Base-by-base conservation (phyloP, 2,113 vertebrate species). In the Struthio camelus region DNA sequence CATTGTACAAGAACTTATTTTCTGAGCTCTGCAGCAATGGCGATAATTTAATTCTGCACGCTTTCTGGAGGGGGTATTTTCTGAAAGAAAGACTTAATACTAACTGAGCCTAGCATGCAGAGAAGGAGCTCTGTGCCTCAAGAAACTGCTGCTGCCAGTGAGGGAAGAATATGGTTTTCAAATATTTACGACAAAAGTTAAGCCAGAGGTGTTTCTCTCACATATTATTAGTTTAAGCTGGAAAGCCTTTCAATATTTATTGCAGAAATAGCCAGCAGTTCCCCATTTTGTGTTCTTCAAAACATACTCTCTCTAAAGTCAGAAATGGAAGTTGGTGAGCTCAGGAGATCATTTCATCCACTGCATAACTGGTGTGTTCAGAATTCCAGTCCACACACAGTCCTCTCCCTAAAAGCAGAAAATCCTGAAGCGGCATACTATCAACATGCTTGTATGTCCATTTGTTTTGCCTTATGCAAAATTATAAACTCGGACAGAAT, bases 161-260 rank as follows among this genome's bases (percentile, higher is more conserved):
- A 94, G 18, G 40, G 34, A 69, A 80, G 69, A 66, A 58, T 67
- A 89, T 22, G 53, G 18, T 25, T 87, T 88, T 94, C 76, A 94
- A 96, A 96, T 95, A 96, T 95, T 93, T 89, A 96, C 91, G 51
- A 94, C 64, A 76, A 90, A 77, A 94, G 59, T 83, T 87, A 91
- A 91, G 79, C 53, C 72, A 95, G 85, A 86, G 58, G 44, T 72
- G 22, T 78, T 89, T 92, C 73, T 94, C 36, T 85, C 91, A 81
- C 61, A 56, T 85, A 79, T 80, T 92, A 91, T 69, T 94, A 91
- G 61, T 84, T 90, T 87, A 90, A 95, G 44, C 32, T 76, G 38
- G 66, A 92, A 93, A 81, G 5, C 25, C 12, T 73, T 95, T 95
- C 71, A 75, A 78, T 93, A 95, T 89, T 93, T 97, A 85, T 88